Evolutionary conservation across 1,140 invertebrate genomes (phyloP).

Genomic region (Drosophila auraria): DNA sequence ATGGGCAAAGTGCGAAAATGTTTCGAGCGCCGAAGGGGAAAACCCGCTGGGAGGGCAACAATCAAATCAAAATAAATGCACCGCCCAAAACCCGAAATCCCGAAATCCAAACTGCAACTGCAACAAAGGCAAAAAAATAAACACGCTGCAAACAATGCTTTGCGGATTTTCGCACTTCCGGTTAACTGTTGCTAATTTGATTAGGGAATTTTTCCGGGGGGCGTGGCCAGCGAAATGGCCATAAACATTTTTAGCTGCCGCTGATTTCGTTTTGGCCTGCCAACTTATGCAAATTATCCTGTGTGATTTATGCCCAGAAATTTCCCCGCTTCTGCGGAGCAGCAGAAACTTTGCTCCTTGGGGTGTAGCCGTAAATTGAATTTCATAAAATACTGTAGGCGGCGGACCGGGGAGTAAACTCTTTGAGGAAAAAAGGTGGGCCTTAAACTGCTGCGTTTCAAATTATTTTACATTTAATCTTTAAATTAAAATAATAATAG

Average conservation of each 20-base stretch:
- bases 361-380: slow-evolving; percentile 65
- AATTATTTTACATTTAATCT: not conserved
- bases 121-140: slow-evolving; percentile 55
- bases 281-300: slow-evolving; percentile 76
- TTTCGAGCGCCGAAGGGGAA: slow-evolving; percentile 29
- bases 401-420: not conserved
- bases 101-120: slow-evolving; percentile 4
- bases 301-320: slow-evolving; percentile 68
- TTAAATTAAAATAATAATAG: not conserved
- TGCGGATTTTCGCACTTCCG: slow-evolving; percentile 72
- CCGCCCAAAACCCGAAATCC: slow-evolving; percentile 27
- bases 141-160: slow-evolving; percentile 52
- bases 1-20: slow-evolving; percentile 50
- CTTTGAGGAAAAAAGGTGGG: not conserved
- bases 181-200: slow-evolving; percentile 81
- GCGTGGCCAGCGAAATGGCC: slow-evolving; percentile 49
- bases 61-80: slow-evolving; percentile 82
- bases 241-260: slow-evolving; percentile 56
- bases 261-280: slow-evolving; percentile 60
- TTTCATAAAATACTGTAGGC: slow-evolving; percentile 37
- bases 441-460: not conserved
- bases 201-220: slow-evolving; percentile 62
- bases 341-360: slow-evolving; percentile 46
- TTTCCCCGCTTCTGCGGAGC: slow-evolving; percentile 37
- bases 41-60: slow-evolving; percentile 69